Conservation (phyloP, 1,140 invertebrate species). For the Vanessa tameamea region DNA sequence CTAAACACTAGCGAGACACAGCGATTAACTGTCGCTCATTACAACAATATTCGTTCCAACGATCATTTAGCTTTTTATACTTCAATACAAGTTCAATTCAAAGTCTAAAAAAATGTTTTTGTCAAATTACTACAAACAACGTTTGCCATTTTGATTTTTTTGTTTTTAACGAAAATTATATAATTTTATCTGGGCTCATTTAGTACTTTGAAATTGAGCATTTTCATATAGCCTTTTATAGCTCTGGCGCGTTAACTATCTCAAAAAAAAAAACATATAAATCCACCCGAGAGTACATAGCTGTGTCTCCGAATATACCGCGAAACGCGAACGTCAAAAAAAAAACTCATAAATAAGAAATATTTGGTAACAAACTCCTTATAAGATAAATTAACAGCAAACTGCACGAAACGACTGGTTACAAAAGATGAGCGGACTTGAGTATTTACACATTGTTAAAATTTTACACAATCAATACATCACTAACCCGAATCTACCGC, state of each 20-base stretch:
- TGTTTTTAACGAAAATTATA: too few species aligned
- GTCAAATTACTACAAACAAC: neutral
- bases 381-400: slow-evolving; percentile 65
- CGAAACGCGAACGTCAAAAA: slow-evolving; percentile 49
- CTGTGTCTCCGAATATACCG: slow-evolving; percentile 35
- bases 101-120: neutral
- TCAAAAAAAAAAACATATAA: neutral
- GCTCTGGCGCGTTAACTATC: neutral
- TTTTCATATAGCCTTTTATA: neutral
- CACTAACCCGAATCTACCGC: slow-evolving; percentile 67
- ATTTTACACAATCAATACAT: slow-evolving; percentile 64
- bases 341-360: slow-evolving; percentile 74
- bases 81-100: neutral
- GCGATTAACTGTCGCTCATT: slow-evolving; percentile 31
- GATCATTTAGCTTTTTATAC: neutral
- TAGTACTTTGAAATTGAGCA: neutral
- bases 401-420: slow-evolving; percentile 53
- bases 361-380: slow-evolving; percentile 80
- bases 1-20: slow-evolving; percentile 43
- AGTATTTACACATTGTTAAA: slow-evolving; percentile 74
- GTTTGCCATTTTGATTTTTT: neutral
- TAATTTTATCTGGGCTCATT: too few species aligned
- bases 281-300: slow-evolving; percentile 32
- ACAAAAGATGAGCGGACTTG: slow-evolving; percentile 55
- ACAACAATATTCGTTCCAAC: neutral